A percentile compares a stretch with the other conserved stretches of the same genome.
Evolutionary conservation across 2,797 vertebrate genomes (phyloP).

Genomic region (Phyllotis vaccarum): DNA sequence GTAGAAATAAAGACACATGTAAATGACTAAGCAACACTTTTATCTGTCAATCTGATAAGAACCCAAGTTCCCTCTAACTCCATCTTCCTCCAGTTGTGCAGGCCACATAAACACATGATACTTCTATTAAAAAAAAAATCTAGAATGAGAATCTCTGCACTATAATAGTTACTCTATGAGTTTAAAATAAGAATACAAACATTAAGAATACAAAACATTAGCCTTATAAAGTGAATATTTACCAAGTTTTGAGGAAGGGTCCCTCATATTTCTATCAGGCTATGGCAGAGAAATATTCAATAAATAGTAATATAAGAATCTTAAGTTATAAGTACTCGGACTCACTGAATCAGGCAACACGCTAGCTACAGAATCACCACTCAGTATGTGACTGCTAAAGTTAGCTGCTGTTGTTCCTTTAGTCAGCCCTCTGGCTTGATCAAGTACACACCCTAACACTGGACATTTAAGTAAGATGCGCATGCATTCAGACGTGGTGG

Average conservation of each 20-base stretch:
- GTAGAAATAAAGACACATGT: not conserved
- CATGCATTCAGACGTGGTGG: not conserved
- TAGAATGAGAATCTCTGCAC: not conserved
- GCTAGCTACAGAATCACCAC: not conserved
- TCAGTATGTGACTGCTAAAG: not conserved
- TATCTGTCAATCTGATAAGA: not conserved
- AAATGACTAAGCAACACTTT: not conserved
- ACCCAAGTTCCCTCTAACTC: not conserved
- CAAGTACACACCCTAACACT: not conserved
- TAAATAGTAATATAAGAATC: not conserved
- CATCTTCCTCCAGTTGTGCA: not conserved
- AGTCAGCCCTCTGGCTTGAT: not conserved
- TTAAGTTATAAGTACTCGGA: not conserved
- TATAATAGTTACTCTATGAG: not conserved
- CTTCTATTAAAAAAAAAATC: not conserved
- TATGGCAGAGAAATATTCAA: not conserved
- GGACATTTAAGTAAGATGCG: conserved; percentile 4
- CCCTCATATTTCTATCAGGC: too few species aligned
- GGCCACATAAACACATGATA: not conserved
- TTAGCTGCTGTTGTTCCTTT: not conserved
- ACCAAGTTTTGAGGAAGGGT: not conserved
- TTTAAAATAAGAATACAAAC: not conserved
- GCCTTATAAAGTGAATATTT: not conserved
- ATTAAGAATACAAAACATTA: not conserved
- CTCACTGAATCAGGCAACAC: not conserved